Evolutionary conservation across 2,888 invertebrate species (phyloP), one percentile per base, ranked within the genome.

Genomic region (Epiblema foenella): DNA sequence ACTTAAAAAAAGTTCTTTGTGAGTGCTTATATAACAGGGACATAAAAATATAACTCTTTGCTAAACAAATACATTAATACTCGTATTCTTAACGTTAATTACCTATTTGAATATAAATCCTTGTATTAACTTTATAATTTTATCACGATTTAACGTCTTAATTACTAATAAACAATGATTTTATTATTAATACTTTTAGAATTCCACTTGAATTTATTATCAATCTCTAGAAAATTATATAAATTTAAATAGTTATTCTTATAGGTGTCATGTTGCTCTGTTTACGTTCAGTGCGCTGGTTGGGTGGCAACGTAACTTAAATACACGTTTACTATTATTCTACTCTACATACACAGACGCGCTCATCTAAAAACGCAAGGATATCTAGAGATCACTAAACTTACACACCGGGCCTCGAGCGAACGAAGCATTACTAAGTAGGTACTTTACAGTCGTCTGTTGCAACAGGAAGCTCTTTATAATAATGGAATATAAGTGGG

Each of bases 81-180:
- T 63, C 18, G 11, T 57, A 57, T 37, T 59, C 46, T 62, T 67
- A 71, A 18, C n/a, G 12, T 67, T 62, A 71, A 62, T 65, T 62
- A 65, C 12, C 20, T 82, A 82, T 76, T 76, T 75, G 78, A 78
- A 79, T 84, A 85, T 81, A 85, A 84, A 84, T 83, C 79, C 79
- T 85, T 81, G 83, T 84, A 82, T 80, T 88, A 86, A 88, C 85
- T 83, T 85, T 81, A 79, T 80, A 78, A 83, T 78, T 85, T 86
- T 90, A 90, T 89, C 90, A 90, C 89, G 89, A 89, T 89, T 85
- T 86, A 89, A 89, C 84, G 82, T 86, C 86, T 89, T 88, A 87
- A 79, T 46, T 79, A 86, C 84, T 88, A 87, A 78, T 85, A 88
- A 90, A 89, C 87, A 88, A 87, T 87, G 84, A 83, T 74, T 77